Evolutionary conservation across 2,797 vertebrate genomes (phyloP).

Genomic region (Gallinago solitaria): DNA sequence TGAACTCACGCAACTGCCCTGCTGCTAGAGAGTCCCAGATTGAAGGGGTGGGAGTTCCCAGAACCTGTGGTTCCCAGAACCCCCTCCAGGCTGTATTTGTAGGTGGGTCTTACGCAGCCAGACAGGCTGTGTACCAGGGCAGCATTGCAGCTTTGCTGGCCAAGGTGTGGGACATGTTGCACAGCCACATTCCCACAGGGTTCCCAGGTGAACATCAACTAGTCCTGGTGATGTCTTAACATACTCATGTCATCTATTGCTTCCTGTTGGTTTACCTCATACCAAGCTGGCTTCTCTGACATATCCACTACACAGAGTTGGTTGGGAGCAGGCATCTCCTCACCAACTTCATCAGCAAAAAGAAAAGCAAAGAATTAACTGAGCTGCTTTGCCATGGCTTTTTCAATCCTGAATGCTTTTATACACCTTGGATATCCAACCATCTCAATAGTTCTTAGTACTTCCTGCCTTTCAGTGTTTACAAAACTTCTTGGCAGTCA

Average conservation of each 20-base stretch:
- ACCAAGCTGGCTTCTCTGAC: background rate
- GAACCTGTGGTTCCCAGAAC: background rate
- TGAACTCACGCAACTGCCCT: background rate
- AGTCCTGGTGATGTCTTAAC: background rate
- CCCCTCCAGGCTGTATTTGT: background rate
- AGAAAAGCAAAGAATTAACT: background rate
- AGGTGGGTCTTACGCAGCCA: background rate
- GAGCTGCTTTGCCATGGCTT: background rate
- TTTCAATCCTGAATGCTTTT: background rate
- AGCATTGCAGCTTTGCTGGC: background rate
- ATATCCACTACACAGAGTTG: background rate
- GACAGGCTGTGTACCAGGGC: fast-evolving
- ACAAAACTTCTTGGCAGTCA: background rate
- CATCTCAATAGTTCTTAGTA: background rate
- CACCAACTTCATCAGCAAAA: background rate
- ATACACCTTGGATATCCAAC: background rate
- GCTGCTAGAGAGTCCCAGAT: background rate
- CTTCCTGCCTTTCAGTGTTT: background rate
- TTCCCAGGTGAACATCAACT: background rate
- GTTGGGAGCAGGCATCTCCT: no score
- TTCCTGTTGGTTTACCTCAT: background rate
- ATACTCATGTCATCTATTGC: background rate
- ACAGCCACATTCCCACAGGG: background rate
- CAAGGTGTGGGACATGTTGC: background rate
- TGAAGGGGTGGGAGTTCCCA: background rate